Evolutionary conservation across 2,888 invertebrate genomes (phyloP).

Genomic region (Pseudococcus longispinus): DNA sequence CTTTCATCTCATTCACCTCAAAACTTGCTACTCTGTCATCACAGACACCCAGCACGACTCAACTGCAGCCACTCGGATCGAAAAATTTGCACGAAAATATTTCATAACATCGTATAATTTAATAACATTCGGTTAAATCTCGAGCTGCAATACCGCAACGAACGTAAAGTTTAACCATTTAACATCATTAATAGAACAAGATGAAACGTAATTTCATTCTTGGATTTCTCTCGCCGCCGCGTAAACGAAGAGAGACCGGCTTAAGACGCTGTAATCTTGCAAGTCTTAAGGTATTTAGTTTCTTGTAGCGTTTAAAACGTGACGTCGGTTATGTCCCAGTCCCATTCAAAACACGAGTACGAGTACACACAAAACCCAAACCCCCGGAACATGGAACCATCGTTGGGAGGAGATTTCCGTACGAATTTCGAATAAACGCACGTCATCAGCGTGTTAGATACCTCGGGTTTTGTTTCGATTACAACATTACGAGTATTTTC

Average conservation of each 20-base stretch:
- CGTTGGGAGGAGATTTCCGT: too few relatives aligned
- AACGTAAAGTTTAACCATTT: slow-evolving; percentile 28
- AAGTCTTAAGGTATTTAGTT: slow-evolving; percentile 31
- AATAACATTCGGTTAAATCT: slow-evolving; percentile 5
- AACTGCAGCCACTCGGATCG: not conserved
- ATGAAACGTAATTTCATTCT: slow-evolving; percentile 28
- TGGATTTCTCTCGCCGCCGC: not conserved
- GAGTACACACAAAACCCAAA: not conserved
- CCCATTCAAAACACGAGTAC: not conserved
- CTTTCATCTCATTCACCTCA: not conserved
- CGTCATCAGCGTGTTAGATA: too few relatives aligned
- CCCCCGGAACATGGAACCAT: too few relatives aligned
- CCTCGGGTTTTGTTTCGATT: not conserved
- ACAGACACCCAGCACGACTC: not conserved
- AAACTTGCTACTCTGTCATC: too few relatives aligned
- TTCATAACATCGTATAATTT: not conserved
- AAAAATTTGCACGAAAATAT: not conserved
- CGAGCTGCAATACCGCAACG: not conserved
- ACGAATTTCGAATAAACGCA: too few relatives aligned
- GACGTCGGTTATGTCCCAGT: slow-evolving; percentile 10
- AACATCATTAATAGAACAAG: slow-evolving; percentile 31
- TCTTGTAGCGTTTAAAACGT: slow-evolving; percentile 29
- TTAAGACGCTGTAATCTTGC: slow-evolving; percentile 14
- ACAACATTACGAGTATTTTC: not conserved
- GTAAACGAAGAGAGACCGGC: slow-evolving; percentile 21